Evolutionary conservation across 2,113 vertebrate genomes (phyloP), one percentile per base, ranked within the genome.

Genomic region (Plecotus auritus): DNA sequence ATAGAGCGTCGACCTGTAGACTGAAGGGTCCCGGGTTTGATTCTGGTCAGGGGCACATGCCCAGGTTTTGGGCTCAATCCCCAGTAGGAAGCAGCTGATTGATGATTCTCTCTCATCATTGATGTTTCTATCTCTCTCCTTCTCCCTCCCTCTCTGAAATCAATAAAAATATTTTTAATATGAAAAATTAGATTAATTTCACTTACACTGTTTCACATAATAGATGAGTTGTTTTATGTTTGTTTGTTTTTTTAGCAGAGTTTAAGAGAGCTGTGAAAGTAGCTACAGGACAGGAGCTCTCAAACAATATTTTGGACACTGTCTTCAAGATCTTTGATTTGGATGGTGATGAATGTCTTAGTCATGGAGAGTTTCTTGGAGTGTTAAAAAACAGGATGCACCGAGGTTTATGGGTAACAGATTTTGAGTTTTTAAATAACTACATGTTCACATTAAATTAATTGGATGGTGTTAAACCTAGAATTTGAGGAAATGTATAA

Each of bases 311-410:
- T 74, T 97, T 99, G 98, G 99, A 99, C 96, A 99, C 99, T 0
- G 98, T 99, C 89, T 99, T 99, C 95, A 99, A 99, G 98, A 99
- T 99, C 95, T 99, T 99, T 84, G 99, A 99, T 92, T 95, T 99
- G 61, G 99, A 99, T 40, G 99, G 99, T 85, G 99, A 99, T 96
- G 98, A 99, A 96, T 99, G 99, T 96, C 99, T 99, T 77, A 99
- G 99, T 97, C 99, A 99, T 7, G 98, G 98, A 92, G 99, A 99
- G 91, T 99, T 99, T 97, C 98, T 99, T 3, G 98, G 97, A 9
- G 99, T 99, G 96, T 98, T 99, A 98, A 99, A 98, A 82, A 99
- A 99, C 97, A 93, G 99, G 95, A 99, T 99, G 47, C 99, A 99
- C 95, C 99, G 99, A 91, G 99, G 99, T 16, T 98, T 99, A 90